A percentile compares a stretch with the other conserved stretches of the same genome.
phyloP scores from a whole-genome alignment of 2,797 vertebrate species.

The Lagorchestes hirsutus region DNA sequence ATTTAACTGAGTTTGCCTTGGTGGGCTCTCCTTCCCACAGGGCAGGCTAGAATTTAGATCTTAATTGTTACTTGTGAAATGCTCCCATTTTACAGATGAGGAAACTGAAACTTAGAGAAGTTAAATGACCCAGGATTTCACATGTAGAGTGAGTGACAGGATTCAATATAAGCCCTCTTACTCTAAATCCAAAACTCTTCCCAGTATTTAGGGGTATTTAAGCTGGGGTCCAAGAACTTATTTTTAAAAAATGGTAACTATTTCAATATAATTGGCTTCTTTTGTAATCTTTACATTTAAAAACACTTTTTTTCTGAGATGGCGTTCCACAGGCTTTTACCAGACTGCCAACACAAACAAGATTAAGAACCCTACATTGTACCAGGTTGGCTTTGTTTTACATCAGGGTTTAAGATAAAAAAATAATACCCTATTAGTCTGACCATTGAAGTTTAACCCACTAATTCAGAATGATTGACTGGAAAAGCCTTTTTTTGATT shows the following conservation, averaged over 20 bases:
- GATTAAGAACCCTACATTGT: not conserved
- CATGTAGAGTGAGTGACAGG: not conserved
- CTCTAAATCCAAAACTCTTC: not conserved
- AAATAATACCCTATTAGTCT: not conserved
- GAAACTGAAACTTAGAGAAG: not conserved
- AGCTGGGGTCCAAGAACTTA: not conserved
- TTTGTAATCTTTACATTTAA: not conserved
- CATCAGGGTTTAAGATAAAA: not conserved
- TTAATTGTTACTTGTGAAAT: not conserved
- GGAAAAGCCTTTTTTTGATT: not conserved
- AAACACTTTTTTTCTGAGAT: not conserved
- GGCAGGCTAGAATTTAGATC: not conserved
- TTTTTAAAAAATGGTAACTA: not conserved
- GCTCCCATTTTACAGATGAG: not conserved
- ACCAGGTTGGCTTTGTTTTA: not conserved
- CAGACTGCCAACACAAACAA: not conserved
- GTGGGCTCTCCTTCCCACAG: not conserved
- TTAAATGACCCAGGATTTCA: not conserved
- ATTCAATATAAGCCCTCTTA: not conserved
- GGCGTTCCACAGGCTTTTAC: not conserved
- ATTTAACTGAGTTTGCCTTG: not conserved
- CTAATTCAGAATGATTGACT: not conserved
- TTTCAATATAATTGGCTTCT: not conserved
- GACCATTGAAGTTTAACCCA: not conserved
- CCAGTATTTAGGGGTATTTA: not conserved